A percentile compares a stretch with the other conserved stretches of the same genome.
Evolutionary conservation across 2,888 invertebrate genomes (phyloP).

Genomic region (Zhuqinia jingwanae): DNA sequence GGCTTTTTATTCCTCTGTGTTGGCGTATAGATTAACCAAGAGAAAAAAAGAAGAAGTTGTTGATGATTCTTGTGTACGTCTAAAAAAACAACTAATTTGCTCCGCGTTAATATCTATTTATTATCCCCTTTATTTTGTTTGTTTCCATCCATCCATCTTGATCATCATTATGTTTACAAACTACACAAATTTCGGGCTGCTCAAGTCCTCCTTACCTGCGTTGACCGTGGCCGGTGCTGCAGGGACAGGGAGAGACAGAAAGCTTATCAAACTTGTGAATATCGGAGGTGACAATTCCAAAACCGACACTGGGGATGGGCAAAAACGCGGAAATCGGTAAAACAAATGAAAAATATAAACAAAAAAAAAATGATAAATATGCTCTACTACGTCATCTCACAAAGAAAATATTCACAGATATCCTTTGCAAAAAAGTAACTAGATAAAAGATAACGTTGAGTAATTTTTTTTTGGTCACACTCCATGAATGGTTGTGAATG

Average conservation of each 20-base stretch:
- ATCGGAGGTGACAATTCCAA: slow-evolving; percentile 27
- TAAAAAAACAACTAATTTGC: too few relatives aligned
- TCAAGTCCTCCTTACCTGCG: slow-evolving; percentile 78
- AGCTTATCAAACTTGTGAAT: slow-evolving; percentile 71
- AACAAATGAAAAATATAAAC: neutral
- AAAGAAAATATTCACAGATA: neutral
- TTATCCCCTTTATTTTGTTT: too few relatives aligned
- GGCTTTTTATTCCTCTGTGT: too few relatives aligned
- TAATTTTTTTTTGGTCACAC: too few relatives aligned
- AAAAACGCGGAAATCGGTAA: slow-evolving; percentile 68
- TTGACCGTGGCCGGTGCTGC: slow-evolving; percentile 77
- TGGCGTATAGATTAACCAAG: too few relatives aligned
- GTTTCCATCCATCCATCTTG: slow-evolving; percentile 3
- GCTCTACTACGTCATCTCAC: slow-evolving; percentile 26
- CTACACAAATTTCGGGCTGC: slow-evolving; percentile 77
- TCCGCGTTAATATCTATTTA: too few relatives aligned
- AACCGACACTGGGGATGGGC: slow-evolving; percentile 44
- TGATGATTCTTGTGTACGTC: too few relatives aligned
- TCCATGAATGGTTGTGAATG: too few relatives aligned
- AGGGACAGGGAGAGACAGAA: slow-evolving; percentile 78
- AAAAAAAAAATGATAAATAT: neutral
- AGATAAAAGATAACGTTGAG: too few relatives aligned
- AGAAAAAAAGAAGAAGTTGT: too few relatives aligned
- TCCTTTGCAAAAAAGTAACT: neutral
- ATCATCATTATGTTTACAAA: slow-evolving; percentile 77